Evolutionary conservation across 1,140 invertebrate species (phyloP), one percentile per base, ranked within the genome.

Genomic region (Heliconius himera): DNA sequence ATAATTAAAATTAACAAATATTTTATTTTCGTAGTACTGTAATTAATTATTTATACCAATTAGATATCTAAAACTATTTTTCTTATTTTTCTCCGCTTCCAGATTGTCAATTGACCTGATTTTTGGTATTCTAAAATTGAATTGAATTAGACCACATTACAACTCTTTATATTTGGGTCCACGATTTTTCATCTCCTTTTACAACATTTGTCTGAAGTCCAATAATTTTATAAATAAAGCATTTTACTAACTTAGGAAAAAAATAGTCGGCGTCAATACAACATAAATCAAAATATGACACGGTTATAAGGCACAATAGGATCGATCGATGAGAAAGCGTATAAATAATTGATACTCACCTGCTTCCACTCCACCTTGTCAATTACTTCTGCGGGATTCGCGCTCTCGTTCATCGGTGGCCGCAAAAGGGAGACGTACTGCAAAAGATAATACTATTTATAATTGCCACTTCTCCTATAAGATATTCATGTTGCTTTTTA

Each of bases 341-440:
- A 97, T 98, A 86, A 16, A 91, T 91, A 79, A 84, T 74, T 81
- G 77, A 85, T 81, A 90, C 92, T 95, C 91, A 97, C 97, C 96
- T 97, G 97, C 90, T 97, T 97, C 97, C 97, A 97, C 88, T 97
- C 97, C 72, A 96, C 95, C 91, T 97, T 97, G 90, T 97, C 96
- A 80, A 97, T 95, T 60, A 95, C 93, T 83, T 97, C 96, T 3
- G 95, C 95, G 72, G 95, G 95, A 66, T 94, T 94, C 22, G 94
- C 93, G 83, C 95, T 95, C 79, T 96, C 96, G 26, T 96, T 95
- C 16, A 97, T 95, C 1, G 97, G 97, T 16, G 98, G 97, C 72
- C 97, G 95, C 54, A 98, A 91, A 9, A 98, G 95, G 1, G 98
- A 98, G 41, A 97, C 95, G 90, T 97, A 98, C 97, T 98, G 95